A percentile compares a stretch with the other conserved stretches of the same genome.
These are phyloP conservation scores for Azorinus chamasolen DNA, from an alignment of 2,888 invertebrate genomes.

Conservation along the genomic window DNA sequence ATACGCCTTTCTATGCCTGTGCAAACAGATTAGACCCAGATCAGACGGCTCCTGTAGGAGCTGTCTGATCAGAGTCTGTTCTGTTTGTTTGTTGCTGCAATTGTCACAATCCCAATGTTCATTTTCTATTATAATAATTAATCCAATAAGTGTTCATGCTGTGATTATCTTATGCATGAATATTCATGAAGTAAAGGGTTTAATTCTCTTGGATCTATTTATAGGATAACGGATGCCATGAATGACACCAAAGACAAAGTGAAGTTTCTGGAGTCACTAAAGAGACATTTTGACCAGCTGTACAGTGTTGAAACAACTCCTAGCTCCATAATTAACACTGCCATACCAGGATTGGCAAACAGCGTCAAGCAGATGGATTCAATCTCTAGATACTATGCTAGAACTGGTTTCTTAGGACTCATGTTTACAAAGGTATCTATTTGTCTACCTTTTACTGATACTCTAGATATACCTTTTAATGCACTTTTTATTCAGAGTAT, in stretches of 20 bases:
- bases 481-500: no score
- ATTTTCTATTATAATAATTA: no score
- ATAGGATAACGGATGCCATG: constrained; percentile 86
- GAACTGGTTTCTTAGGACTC: constrained; percentile 85
- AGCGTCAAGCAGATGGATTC: constrained; percentile 86
- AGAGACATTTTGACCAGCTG: constrained; percentile 84
- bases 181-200: not conserved
- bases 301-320: constrained; percentile 83
- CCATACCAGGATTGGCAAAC: constrained; percentile 84
- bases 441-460: no score
- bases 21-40: no score
- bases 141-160: no score
- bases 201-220: constrained; percentile 3
- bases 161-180: no score
- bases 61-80: no score
- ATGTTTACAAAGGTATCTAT: constrained; percentile 83
- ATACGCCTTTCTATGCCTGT: no score
- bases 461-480: no score
- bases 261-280: constrained; percentile 85
- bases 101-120: no score
- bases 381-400: constrained; percentile 84
- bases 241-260: constrained; percentile 87
- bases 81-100: no score
- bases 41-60: no score
- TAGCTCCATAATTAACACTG: constrained; percentile 80